Conservation (phyloP, 2,113 vertebrate genomes). For the Anguilla japonica region DNA sequence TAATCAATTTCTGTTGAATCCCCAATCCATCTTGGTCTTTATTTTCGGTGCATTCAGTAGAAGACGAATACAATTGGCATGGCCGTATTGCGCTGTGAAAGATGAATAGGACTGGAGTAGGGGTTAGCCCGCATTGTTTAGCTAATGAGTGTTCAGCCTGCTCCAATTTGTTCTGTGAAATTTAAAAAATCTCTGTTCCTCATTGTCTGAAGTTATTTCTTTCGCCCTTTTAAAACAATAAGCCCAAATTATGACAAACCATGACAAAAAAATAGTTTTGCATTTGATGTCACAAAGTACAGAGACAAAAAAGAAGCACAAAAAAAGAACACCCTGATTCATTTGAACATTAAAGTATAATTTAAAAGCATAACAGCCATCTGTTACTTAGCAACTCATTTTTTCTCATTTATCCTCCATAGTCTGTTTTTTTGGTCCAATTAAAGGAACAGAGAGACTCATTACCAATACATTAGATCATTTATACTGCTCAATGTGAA, state of each 20-base stretch:
- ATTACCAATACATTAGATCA: too few species aligned
- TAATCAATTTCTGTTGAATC: background rate
- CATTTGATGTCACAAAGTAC: background rate
- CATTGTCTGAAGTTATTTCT: slow-evolving; percentile 7
- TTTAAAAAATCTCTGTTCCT: background rate
- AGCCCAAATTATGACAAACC: background rate
- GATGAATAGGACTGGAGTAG: background rate
- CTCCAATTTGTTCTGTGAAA: background rate
- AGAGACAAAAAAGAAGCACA: background rate
- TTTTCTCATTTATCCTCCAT: background rate
- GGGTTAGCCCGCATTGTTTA: background rate
- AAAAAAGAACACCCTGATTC: background rate
- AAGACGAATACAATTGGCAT: background rate
- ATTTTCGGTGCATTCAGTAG: background rate
- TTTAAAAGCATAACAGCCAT: background rate
- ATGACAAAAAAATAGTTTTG: background rate
- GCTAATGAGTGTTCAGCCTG: background rate
- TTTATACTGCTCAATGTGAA: too few species aligned
- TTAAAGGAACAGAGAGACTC: too few species aligned
- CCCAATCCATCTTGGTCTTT: background rate
- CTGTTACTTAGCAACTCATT: background rate
- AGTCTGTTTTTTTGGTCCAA: too few species aligned
- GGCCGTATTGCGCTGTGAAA: background rate
- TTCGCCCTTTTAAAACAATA: background rate
- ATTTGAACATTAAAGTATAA: slow-evolving; percentile 4